Conservation (phyloP, 2,888 invertebrate genomes). For the Nasonovia ribisnigri region DNA sequence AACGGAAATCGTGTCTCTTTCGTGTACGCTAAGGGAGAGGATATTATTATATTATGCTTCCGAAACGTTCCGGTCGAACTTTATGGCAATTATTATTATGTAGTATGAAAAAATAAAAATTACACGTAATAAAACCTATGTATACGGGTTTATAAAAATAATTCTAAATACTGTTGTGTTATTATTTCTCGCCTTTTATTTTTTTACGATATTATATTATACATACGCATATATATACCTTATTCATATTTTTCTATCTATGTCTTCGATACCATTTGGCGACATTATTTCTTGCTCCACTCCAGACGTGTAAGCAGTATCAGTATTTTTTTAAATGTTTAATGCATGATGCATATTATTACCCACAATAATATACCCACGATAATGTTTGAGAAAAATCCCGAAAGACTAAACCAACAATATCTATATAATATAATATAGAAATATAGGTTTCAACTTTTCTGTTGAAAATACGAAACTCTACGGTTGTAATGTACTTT, state of each 20-base stretch:
- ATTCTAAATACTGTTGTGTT: not conserved
- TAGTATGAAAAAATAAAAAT: not conserved
- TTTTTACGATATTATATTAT: not conserved
- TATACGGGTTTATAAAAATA: slow-evolving; percentile 23
- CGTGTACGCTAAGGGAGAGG: not conserved
- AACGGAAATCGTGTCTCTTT: slow-evolving; percentile 58
- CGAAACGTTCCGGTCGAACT: slow-evolving; percentile 46
- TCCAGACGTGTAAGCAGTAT: not conserved
- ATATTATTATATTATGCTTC: not conserved
- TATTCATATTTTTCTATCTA: slow-evolving; percentile 26
- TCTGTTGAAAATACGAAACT: not conserved
- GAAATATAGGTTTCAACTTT: not conserved
- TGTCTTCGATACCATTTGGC: not conserved
- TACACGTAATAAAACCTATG: slow-evolving; percentile 30
- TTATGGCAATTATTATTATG: slow-evolving; percentile 38
- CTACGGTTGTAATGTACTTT: not conserved
- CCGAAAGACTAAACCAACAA: not conserved
- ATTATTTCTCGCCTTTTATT: slow-evolving; percentile 27
- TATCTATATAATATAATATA: not conserved
- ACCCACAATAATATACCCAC: too few relatives aligned
- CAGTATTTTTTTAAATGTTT: not conserved
- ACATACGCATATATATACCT: not conserved
- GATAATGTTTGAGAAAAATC: not conserved
- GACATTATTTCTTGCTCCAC: not conserved
- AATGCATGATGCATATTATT: not conserved